These are phyloP conservation scores for Diadophis punctatus DNA, from an alignment of 2,113 vertebrate species.

Conservation along the genomic window DNA sequence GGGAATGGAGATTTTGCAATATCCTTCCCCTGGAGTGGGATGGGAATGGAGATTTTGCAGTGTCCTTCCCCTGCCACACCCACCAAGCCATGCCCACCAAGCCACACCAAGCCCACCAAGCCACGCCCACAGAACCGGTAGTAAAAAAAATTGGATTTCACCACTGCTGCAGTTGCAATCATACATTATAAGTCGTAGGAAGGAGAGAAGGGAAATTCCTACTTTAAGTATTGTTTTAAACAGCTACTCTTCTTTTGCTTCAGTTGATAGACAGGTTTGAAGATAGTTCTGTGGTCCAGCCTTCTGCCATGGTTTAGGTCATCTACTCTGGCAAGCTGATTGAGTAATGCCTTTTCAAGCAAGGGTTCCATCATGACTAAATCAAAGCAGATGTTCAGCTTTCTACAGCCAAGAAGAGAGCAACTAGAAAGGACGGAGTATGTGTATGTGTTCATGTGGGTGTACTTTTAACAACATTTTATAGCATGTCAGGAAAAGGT, in stretches of 20 bases:
- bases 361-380: slow-evolving; percentile 73
- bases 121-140: no score
- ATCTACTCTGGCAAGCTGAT: slow-evolving; percentile 74
- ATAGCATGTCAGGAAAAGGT: slow-evolving; percentile 59
- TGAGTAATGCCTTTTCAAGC: slow-evolving; percentile 78
- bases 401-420: slow-evolving; percentile 67
- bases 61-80: no score
- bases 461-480: slow-evolving; percentile 55
- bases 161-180: slow-evolving; percentile 48
- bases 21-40: no score
- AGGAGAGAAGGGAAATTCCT: slow-evolving; percentile 27
- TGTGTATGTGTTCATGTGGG: slow-evolving; percentile 48
- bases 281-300: slow-evolving; percentile 57
- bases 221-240: slow-evolving; percentile 28
- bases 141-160: no score
- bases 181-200: slow-evolving; percentile 62
- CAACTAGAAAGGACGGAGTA: slow-evolving; percentile 40
- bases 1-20: no score
- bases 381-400: slow-evolving; percentile 74
- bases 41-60: no score
- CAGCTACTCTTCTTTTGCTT: slow-evolving; percentile 20
- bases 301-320: slow-evolving; percentile 55
- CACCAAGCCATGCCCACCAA: no score
- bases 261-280: slow-evolving; percentile 66
- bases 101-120: no score